These are phyloP conservation scores for Drosophila meridionalis DNA, from an alignment of 2,888 invertebrate genomes.

Conservation along the genomic window DNA sequence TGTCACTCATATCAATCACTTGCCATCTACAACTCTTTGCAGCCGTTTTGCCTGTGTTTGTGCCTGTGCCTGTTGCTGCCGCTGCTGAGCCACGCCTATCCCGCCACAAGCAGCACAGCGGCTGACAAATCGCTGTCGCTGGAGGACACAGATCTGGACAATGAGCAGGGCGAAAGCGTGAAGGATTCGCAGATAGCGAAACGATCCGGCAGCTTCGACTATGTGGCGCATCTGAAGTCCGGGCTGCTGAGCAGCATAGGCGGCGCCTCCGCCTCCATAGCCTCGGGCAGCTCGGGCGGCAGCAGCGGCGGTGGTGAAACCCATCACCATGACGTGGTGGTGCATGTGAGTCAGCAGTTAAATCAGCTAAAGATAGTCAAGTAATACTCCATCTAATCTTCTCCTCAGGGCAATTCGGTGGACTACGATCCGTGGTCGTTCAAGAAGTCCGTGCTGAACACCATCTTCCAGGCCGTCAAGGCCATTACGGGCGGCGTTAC, in stretches of 20 bases:
- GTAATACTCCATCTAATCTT: background rate
- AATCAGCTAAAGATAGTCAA: fast-evolving
- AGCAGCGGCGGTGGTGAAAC: slow-evolving; percentile 81
- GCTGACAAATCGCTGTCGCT: slow-evolving; percentile 72
- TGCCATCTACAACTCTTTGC: background rate
- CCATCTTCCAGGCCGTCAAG: slow-evolving; percentile 94
- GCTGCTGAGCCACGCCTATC: slow-evolving; percentile 75
- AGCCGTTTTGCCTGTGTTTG: slow-evolving; percentile 64
- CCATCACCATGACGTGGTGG: slow-evolving; percentile 71
- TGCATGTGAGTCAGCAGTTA: slow-evolving; percentile 69
- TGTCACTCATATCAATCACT: slow-evolving; percentile 1
- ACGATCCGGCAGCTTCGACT: slow-evolving; percentile 84
- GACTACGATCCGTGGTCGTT: slow-evolving; percentile 90
- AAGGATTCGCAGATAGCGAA: slow-evolving; percentile 82
- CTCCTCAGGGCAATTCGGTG: slow-evolving; percentile 81
- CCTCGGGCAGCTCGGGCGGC: slow-evolving; percentile 83
- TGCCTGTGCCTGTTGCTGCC: slow-evolving; percentile 66
- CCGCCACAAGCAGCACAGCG: slow-evolving; percentile 53
- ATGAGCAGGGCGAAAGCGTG: slow-evolving; percentile 78
- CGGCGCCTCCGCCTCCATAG: slow-evolving; percentile 84
- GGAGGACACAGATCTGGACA: slow-evolving; percentile 81
- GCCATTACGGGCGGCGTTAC: slow-evolving; percentile 95
- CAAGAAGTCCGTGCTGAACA: slow-evolving; percentile 92
- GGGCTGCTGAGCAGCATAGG: slow-evolving; percentile 83
- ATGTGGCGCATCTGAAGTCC: slow-evolving; percentile 83